Evolutionary conservation across 1,140 invertebrate species (phyloP).

Genomic region (Nomia melanderi): DNA sequence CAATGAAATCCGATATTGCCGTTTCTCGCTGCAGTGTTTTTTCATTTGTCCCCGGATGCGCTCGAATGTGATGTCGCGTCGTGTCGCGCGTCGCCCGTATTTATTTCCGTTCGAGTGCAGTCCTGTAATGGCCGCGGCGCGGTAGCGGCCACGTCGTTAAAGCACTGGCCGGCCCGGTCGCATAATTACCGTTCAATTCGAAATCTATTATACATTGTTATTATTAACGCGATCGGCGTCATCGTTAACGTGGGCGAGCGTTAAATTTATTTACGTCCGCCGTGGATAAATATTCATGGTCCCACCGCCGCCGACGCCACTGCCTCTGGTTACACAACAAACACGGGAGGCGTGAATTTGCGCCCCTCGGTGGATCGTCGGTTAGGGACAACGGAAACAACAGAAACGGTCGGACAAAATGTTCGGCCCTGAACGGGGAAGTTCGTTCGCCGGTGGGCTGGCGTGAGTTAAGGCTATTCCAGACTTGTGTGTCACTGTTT

Average conservation of each 20-base stretch:
- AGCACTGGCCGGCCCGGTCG: neutral
- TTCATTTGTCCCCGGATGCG: no score
- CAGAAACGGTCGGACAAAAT: neutral
- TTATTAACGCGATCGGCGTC: neutral
- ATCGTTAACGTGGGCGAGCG: neutral
- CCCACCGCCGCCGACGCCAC: neutral
- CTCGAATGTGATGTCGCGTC: no score
- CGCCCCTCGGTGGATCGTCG: neutral
- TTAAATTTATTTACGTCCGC: neutral
- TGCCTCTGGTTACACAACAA: neutral
- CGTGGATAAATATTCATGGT: neutral
- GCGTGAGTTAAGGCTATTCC: no score
- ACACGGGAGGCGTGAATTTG: neutral
- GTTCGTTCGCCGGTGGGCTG: no score
- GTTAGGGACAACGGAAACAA: neutral
- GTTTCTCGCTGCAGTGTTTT: no score
- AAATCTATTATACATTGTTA: neutral
- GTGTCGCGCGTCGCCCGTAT: neutral
- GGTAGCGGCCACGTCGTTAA: no score
- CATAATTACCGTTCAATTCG: slow-evolving; percentile 20
- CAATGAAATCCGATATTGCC: no score
- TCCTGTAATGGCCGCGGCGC: neutral
- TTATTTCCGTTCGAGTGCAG: neutral
- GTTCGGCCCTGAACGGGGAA: no score
- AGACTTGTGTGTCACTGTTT: no score